These are phyloP conservation scores for Anseranas semipalmata DNA, from an alignment of 2,113 vertebrate species.

Conservation along the genomic window DNA sequence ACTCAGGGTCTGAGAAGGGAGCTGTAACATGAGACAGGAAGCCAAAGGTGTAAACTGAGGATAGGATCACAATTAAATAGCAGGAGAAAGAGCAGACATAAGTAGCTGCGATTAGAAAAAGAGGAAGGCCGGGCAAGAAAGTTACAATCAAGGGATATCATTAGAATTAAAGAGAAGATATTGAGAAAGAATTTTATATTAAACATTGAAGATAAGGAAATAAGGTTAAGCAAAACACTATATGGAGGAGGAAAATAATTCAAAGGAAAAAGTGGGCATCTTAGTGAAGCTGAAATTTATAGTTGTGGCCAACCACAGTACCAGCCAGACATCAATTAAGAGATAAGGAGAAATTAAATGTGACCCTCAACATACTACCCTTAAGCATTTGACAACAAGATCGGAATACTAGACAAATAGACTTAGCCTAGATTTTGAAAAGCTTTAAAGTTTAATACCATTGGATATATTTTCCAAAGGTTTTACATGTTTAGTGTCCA, in stretches of 20 bases:
- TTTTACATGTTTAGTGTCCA: not conserved
- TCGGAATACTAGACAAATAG: not conserved
- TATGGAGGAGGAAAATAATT: not conserved
- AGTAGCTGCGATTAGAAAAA: not conserved
- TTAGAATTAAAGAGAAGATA: not conserved
- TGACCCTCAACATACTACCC: not conserved
- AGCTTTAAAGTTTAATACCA: not conserved
- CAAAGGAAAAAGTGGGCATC: not conserved
- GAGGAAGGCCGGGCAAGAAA: not conserved
- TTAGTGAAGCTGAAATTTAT: not conserved
- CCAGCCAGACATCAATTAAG: not conserved
- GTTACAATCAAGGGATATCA: not conserved
- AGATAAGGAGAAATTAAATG: not conserved
- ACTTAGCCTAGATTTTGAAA: not conserved
- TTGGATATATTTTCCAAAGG: not conserved
- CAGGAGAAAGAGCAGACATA: not conserved
- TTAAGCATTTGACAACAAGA: not conserved
- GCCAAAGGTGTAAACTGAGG: not conserved
- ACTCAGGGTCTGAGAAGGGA: not conserved
- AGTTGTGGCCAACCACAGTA: not conserved
- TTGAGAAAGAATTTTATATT: not conserved
- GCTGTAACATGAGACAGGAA: conserved; percentile 2
- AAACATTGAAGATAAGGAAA: not conserved
- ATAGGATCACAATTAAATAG: not conserved
- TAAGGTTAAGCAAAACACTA: not conserved